Base-by-base conservation (phyloP, 2,113 vertebrate species). In the Sorex araneus region DNA sequence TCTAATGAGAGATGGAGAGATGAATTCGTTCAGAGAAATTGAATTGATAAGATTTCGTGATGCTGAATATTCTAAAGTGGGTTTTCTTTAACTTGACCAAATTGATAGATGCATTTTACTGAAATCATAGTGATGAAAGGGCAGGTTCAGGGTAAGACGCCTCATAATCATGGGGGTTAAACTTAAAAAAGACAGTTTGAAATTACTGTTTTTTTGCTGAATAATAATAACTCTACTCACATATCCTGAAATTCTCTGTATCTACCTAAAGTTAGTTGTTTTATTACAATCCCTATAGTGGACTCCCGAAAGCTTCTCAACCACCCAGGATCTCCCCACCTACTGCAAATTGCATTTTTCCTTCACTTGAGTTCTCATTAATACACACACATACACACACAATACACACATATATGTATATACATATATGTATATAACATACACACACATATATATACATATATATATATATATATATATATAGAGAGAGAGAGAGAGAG, bases 301-400 rank as follows among this genome's bases (percentile, higher is more conserved):
- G n/a, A 45, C 89, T 81, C 5, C 69, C n/a, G 40, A 63, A 47
- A 27, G 7, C 2, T 19, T 30, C 40, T 36, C 4, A 82, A 12
- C 6, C 23, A 16, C 12, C 45, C 32, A 1, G 32, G 5, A 11
- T 12, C 3, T 32, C 9, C 32, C 64, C 1, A 0, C 12, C 27
- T 15, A n/a, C 19, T 30, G 30, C 34, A 76, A 40, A 30, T 7
- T 70, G 8, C 2, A 36, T 47, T 75, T 75, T 88, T 28, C 2
- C 12, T 75, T 79, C 25, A 28, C 78, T 4, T 9, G 6, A 70
- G 21, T 47, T 47, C 45, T 47, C 45, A 11, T n/a, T n/a, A n/a
- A n/a, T n/a, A n/a, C n/a, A n/a, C n/a, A n/a, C n/a, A n/a, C n/a
- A n/a, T n/a, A n/a, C n/a, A n/a, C n/a, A n/a, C n/a, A n/a, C n/a